Conservation (phyloP, 1,140 invertebrate species). For the Calliphora vicina region DNA sequence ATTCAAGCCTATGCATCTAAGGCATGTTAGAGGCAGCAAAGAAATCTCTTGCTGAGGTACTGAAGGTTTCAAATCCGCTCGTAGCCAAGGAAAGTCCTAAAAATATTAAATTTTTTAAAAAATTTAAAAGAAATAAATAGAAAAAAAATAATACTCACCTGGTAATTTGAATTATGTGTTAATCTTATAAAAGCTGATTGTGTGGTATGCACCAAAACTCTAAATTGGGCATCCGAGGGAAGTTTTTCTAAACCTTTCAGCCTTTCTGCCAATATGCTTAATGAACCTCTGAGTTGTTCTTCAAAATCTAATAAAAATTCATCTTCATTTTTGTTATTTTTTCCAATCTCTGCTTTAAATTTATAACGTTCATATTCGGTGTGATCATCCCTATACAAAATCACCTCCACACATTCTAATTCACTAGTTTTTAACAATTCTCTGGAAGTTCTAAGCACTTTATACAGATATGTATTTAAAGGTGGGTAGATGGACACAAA, state of each 20-base stretch:
- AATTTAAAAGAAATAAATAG: not conserved
- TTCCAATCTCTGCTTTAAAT: constrained; percentile 18
- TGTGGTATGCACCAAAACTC: constrained; percentile 53
- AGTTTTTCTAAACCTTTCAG: constrained; percentile 49
- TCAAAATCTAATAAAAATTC: constrained; percentile 50
- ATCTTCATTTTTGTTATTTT: constrained; percentile 36
- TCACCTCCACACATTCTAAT: constrained; percentile 46
- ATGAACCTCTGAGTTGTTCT: constrained; percentile 48
- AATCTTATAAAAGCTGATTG: constrained; percentile 49
- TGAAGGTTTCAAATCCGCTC: not conserved
- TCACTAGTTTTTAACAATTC: constrained; percentile 43
- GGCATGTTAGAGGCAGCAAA: constrained; percentile 45
- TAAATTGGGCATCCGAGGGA: constrained; percentile 47
- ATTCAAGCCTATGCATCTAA: constrained; percentile 47
- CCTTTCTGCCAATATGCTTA: constrained; percentile 50
- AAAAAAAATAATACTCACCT: constrained; percentile 37
- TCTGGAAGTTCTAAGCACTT: constrained; percentile 44
- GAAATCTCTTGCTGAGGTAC: constrained; percentile 5
- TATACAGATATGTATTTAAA: constrained; percentile 52
- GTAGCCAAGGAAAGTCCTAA: constrained; percentile 56
- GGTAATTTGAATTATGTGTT: constrained; percentile 51
- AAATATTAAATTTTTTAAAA: not conserved
- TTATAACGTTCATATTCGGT: constrained; percentile 46
- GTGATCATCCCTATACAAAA: constrained; percentile 47
- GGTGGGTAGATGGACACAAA: constrained; percentile 53